Conservation (phyloP, 2,888 invertebrate genomes). For the Drosophila rellima region DNA sequence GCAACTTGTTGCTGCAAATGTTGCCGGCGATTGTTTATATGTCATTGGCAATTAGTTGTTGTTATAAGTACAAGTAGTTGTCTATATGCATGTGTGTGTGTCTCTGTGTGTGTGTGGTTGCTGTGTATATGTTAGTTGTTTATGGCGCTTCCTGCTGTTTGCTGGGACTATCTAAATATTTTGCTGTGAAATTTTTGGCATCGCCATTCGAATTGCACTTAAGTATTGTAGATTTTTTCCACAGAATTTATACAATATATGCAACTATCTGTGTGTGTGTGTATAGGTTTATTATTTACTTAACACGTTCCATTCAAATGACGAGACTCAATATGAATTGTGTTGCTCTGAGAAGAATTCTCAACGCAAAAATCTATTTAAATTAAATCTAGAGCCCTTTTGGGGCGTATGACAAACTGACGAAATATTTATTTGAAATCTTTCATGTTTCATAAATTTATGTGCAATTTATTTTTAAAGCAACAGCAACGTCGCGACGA, state of each 20-base stretch:
- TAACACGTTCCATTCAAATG: constrained; percentile 14
- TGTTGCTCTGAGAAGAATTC: background rate
- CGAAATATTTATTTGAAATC: constrained; percentile 82
- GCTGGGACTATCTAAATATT: constrained; percentile 56
- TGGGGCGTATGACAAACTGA: constrained; percentile 59
- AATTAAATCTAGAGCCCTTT: constrained; percentile 12
- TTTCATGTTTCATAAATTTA: constrained; percentile 81
- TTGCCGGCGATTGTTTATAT: constrained; percentile 70
- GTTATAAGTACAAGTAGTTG: constrained; percentile 45
- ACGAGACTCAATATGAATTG: background rate
- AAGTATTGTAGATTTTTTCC: constrained; percentile 21
- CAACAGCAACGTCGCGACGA: constrained; percentile 44
- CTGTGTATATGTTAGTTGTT: constrained; percentile 37
- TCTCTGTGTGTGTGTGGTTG: constrained; percentile 15
- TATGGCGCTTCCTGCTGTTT: constrained; percentile 36
- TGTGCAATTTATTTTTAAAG: constrained; percentile 80
- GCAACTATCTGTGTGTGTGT: constrained; percentile 1
- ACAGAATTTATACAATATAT: constrained; percentile 17
- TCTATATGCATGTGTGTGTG: constrained; percentile 5
- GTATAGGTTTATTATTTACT: constrained; percentile 23
- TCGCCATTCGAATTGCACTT: constrained; percentile 2
- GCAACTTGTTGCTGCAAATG: constrained; percentile 58
- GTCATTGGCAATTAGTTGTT: constrained; percentile 79
- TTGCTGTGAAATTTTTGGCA: constrained; percentile 35
- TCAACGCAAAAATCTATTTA: constrained; percentile 45